Evolutionary conservation across 1,140 invertebrate genomes (phyloP).

Genomic region (Berghia stephanieae): DNA sequence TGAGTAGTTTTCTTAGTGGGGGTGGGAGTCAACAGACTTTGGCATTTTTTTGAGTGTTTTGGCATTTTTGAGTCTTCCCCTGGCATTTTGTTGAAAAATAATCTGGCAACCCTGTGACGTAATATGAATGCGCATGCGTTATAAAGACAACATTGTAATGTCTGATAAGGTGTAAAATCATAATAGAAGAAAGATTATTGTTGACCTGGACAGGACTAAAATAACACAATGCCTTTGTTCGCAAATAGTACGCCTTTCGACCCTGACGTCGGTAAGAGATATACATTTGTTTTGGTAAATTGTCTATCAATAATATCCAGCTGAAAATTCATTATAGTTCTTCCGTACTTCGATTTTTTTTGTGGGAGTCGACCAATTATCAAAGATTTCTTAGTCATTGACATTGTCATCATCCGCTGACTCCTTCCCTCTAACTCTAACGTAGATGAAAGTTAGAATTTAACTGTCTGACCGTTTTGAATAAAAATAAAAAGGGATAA

Average conservation of each 20-base stretch:
- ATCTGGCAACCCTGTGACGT: too few species aligned
- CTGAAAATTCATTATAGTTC: neutral
- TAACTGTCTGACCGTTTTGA: too few species aligned
- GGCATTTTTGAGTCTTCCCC: too few species aligned
- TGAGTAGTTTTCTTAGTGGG: too few species aligned
- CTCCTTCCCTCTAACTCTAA: neutral
- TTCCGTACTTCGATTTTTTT: neutral
- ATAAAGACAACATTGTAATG: slow-evolving; percentile 12
- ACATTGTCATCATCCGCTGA: slow-evolving; percentile 21
- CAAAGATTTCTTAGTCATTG: neutral
- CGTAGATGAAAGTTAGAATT: too few species aligned
- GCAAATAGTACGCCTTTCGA: slow-evolving; percentile 76
- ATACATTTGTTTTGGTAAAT: neutral
- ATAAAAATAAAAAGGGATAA: too few species aligned
- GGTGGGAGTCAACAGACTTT: too few species aligned
- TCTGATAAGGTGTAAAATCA: neutral
- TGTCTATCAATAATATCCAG: neutral
- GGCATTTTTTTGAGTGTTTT: too few species aligned
- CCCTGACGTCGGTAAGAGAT: slow-evolving; percentile 75
- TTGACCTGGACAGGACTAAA: slow-evolving; percentile 11
- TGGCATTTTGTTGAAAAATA: too few species aligned
- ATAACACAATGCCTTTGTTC: slow-evolving; percentile 69
- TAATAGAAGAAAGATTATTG: neutral
- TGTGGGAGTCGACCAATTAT: too few species aligned
- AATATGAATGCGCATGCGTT: slow-evolving; percentile 9